Evolutionary conservation across 2,797 vertebrate genomes (phyloP), one percentile per base, ranked within the genome.

Genomic region (Chiroxiphia lanceolata): DNA sequence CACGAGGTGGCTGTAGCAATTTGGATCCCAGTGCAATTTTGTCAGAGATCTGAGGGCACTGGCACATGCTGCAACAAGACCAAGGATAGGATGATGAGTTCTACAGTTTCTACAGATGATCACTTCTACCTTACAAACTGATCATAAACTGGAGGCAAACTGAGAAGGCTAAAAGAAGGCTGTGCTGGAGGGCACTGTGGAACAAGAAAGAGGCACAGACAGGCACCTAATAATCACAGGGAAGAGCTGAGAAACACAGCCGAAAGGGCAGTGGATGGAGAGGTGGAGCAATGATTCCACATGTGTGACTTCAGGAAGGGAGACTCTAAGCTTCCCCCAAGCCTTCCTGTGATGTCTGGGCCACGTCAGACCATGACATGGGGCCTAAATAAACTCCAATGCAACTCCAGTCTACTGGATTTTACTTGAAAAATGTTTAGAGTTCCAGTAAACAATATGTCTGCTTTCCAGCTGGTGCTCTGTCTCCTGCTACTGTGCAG

Each of bases 1-100:
- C 54, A 69, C 9, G 4, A 59, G 33, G 76, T 38, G 71, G 54
- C 31, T 72, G 59, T 47, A 63, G 53, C 3, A 45, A 11, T 20
- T 47, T 31, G 44, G 70, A 59, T 59, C 26, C n/a, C 38, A 33
- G 69, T 14, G 8, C 9, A 31, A 4, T 74, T 70, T 64, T 51
- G 54, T 60, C 48, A 25, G 42, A 57, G 36, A 21, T 18, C n/a
- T 7, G 3, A 0, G 0, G 47, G 26, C 3, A 4, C 16, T 36
- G 47, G 48, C 60, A 74, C 2, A 0, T 4, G 51, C 34, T 74
- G 65, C 36, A 34, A 44, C 36, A 53, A 57, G 65, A 27, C 26
- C 38, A 45, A 5, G 7, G 23, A 48, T 13, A 21, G 23, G 29
- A 29, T 15, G 27, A 47, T 12, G 70, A 31, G 19, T 33, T 89